Percentiles rank a stretch among this genome's conserved stretches.
Conservation (phyloP, 2,888 invertebrate species). For the Cistogaster globosa region DNA sequence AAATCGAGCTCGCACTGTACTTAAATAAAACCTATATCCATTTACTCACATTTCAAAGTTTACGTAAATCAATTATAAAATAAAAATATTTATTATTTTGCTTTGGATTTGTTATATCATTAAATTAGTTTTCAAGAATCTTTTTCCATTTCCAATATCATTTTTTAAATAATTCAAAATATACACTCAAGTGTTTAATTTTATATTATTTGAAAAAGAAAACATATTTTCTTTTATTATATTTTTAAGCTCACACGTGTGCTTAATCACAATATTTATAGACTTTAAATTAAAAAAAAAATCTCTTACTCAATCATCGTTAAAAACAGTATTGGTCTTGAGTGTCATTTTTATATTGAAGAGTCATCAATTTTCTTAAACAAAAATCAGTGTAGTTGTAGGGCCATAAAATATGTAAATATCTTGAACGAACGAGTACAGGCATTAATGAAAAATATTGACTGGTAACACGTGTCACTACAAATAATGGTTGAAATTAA, state of each 20-base stretch:
- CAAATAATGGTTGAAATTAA: conserved; percentile 18
- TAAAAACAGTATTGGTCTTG: conserved; percentile 31
- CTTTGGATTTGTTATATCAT: no score
- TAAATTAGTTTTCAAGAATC: no score
- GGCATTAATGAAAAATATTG: conserved; percentile 1
- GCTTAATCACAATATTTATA: conserved; percentile 65
- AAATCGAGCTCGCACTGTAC: no score
- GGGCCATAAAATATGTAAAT: conserved; percentile 37
- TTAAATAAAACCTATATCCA: no score
- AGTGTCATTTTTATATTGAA: conserved; percentile 50
- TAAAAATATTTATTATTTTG: no score
- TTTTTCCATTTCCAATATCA: no score
- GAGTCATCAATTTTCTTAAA: conserved; percentile 55
- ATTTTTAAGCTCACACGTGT: conserved; percentile 45
- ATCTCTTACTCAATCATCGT: conserved; percentile 14
- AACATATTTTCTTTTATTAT: neutral
- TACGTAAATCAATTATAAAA: no score
- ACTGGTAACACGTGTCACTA: conserved; percentile 49
- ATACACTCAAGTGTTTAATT: neutral
- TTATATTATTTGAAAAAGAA: neutral
- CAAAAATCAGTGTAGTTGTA: neutral
- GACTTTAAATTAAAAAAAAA: conserved; percentile 50
- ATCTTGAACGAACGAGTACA: neutral
- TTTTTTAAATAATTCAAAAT: neutral
- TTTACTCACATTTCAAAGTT: no score